These are phyloP conservation scores for Tragulus kanchil DNA, from an alignment of 2,113 vertebrate species.

Conservation along the genomic window DNA sequence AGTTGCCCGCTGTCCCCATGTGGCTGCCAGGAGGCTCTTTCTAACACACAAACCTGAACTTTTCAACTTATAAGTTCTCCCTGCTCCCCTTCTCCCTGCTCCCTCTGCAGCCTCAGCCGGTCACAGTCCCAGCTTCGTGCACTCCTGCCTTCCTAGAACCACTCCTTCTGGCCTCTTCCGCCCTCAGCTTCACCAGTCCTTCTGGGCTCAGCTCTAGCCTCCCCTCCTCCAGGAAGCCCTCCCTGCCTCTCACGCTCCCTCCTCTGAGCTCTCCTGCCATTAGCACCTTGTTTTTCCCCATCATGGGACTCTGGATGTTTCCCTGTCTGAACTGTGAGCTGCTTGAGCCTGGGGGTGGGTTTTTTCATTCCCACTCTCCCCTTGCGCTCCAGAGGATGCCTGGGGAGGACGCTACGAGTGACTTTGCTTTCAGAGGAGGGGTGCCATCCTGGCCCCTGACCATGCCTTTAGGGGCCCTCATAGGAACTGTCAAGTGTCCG, in stretches of 20 bases:
- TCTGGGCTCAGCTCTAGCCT: constrained; percentile 76
- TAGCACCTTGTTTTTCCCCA: neutral
- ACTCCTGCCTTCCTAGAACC: neutral
- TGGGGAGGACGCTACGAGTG: neutral
- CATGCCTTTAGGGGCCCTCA: neutral
- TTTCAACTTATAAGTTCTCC: neutral
- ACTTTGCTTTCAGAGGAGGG: neutral
- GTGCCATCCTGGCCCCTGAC: neutral
- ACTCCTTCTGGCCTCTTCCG: neutral
- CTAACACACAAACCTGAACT: neutral
- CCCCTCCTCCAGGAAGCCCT: constrained; percentile 68
- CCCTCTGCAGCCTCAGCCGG: neutral
- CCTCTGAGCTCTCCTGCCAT: constrained; percentile 75
- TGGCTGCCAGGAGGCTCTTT: neutral
- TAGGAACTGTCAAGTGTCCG: neutral
- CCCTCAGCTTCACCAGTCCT: neutral
- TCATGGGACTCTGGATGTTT: neutral
- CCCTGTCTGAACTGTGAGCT: neutral
- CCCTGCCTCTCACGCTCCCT: neutral
- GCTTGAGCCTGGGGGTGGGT: neutral
- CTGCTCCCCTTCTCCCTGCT: neutral
- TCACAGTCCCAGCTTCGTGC: neutral
- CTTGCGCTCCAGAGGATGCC: neutral
- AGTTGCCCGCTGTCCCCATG: neutral
- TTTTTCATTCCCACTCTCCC: neutral